Percentiles rank a stretch among this genome's conserved stretches.
phyloP scores from a whole-genome alignment of 2,888 invertebrate species.

The Tiphia femorata region DNA sequence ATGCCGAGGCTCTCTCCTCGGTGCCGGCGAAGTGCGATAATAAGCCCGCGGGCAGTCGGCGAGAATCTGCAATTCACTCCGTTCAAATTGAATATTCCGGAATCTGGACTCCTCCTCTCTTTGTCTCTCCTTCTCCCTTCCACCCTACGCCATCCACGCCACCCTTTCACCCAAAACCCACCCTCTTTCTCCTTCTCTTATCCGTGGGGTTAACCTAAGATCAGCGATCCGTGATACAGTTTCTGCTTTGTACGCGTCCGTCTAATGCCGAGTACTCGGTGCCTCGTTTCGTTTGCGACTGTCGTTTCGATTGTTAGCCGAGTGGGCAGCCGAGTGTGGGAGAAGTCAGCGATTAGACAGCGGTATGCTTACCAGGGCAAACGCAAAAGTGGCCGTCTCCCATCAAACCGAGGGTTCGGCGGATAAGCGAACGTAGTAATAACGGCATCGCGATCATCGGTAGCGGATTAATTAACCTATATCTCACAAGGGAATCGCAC shows the following conservation, averaged over 20 bases:
- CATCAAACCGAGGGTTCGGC: no score
- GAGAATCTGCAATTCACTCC: constrained; percentile 63
- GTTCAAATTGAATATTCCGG: constrained; percentile 63
- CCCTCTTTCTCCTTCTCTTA: no score
- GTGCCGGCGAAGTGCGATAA: constrained; percentile 64
- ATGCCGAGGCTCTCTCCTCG: no score
- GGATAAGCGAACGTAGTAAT: neutral
- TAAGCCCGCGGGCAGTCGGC: constrained; percentile 64
- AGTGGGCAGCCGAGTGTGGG: neutral
- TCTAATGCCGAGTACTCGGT: constrained; percentile 39
- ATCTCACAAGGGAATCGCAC: no score
- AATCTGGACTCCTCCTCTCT: constrained; percentile 57
- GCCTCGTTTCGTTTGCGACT: constrained; percentile 26
- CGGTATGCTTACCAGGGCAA: neutral
- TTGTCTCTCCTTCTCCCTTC: no score
- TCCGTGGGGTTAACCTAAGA: constrained; percentile 59
- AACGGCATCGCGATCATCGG: neutral
- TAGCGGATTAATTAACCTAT: neutral
- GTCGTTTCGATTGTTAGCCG: constrained; percentile 20
- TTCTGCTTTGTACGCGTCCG: constrained; percentile 51
- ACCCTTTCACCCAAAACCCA: no score
- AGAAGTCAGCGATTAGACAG: neutral
- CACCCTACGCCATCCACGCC: no score
- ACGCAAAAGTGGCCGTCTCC: neutral
- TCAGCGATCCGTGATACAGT: constrained; percentile 61